phyloP scores from a whole-genome alignment of 2,888 invertebrate species.

The Alloscopus bannaensis region DNA sequence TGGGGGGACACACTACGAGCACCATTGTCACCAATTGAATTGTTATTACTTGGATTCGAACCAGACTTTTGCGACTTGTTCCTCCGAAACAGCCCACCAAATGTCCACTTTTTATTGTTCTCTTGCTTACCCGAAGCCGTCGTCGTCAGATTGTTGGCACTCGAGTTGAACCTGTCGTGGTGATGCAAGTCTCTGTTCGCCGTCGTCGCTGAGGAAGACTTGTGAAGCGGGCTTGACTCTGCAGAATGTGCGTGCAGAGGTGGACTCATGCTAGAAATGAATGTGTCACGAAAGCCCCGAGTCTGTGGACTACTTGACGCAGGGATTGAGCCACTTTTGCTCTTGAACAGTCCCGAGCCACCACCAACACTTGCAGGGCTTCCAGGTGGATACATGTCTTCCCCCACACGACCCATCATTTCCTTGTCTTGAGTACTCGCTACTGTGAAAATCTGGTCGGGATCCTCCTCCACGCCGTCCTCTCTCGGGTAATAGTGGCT shows the following conservation, averaged over 20 bases:
- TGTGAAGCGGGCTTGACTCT: slow-evolving; percentile 64
- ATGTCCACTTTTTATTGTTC: slow-evolving; percentile 82
- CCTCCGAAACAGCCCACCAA: slow-evolving; percentile 84
- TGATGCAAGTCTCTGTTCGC: slow-evolving; percentile 14
- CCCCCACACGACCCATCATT: slow-evolving; percentile 55
- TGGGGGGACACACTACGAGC: slow-evolving; percentile 3
- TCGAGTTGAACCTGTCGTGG: slow-evolving; percentile 23
- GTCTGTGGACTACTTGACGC: slow-evolving; percentile 43
- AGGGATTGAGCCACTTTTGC: slow-evolving; percentile 70
- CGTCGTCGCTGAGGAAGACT: slow-evolving; percentile 35
- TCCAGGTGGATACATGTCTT: slow-evolving; percentile 57
- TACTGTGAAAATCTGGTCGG: slow-evolving; percentile 55
- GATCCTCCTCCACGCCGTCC: slow-evolving; percentile 32
- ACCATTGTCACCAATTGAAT: slow-evolving; percentile 44
- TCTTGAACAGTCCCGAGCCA: slow-evolving; percentile 62
- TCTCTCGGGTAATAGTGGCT: slow-evolving; percentile 39
- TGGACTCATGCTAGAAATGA: slow-evolving; percentile 64
- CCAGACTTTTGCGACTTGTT: slow-evolving; percentile 76
- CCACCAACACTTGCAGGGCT: slow-evolving; percentile 41
- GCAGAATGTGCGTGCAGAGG: slow-evolving; percentile 49
- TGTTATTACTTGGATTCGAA: slow-evolving; percentile 22
- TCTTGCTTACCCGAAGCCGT: slow-evolving; percentile 79
- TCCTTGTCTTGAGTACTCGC: slow-evolving; percentile 26
- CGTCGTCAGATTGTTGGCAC: slow-evolving; percentile 31
- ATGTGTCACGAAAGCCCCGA: slow-evolving; percentile 68